Conservation (phyloP, 2,888 invertebrate species). For the Bembecia ichneumoniformis region DNA sequence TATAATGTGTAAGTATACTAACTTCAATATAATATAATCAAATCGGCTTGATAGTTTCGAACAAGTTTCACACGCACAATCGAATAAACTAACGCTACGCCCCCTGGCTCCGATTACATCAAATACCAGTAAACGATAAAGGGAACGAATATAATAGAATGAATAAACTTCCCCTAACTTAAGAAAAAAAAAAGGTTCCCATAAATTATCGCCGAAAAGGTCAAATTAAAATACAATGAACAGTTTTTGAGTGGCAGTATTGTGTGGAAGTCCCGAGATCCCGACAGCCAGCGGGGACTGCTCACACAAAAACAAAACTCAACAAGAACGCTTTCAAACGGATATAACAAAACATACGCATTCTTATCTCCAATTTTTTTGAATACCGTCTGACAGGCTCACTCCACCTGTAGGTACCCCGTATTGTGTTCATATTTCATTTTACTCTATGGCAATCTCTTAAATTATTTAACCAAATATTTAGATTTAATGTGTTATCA, state of each 20-base stretch:
- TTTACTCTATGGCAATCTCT: too few species aligned
- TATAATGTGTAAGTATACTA: too few species aligned
- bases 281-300: constrained; percentile 54
- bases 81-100: neutral
- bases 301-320: constrained; percentile 69
- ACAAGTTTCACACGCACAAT: neutral
- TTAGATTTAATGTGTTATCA: too few species aligned
- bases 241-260: constrained; percentile 72
- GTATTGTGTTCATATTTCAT: too few species aligned
- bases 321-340: constrained; percentile 68
- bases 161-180: constrained; percentile 54
- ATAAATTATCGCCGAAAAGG: constrained; percentile 73
- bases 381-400: constrained; percentile 66
- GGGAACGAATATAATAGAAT: constrained; percentile 59
- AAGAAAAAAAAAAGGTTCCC: constrained; percentile 48
- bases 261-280: constrained; percentile 65
- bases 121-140: constrained; percentile 43
- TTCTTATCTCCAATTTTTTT: constrained; percentile 67
- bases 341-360: constrained; percentile 70
- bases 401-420: constrained; percentile 57
- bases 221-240: constrained; percentile 74
- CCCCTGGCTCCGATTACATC: constrained; percentile 24
- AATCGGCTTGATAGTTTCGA: too few species aligned
- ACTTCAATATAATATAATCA: too few species aligned
- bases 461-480: too few species aligned